phyloP scores from a whole-genome alignment of 2,797 vertebrate species.

The Momotus momota region DNA sequence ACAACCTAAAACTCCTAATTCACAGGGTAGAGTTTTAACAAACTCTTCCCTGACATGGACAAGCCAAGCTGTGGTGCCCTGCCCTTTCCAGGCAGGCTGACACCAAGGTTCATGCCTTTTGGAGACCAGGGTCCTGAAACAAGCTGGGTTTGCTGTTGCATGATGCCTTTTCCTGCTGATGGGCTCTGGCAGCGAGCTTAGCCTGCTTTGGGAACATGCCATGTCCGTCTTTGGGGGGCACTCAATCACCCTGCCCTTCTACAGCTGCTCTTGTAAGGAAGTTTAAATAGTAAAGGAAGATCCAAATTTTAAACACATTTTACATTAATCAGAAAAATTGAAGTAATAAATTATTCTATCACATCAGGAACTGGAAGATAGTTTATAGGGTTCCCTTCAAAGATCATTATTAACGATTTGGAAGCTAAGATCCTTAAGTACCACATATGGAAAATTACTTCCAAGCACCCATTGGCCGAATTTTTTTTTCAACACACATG shows the following conservation, averaged over 20 bases:
- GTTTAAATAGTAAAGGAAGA: conserved; percentile 58
- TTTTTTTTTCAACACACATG: neutral
- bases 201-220: neutral
- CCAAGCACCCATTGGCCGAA: rapidly evolving
- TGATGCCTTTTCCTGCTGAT: neutral
- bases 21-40: neutral
- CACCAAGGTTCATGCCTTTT: rapidly evolving
- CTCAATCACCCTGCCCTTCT: neutral
- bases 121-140: neutral
- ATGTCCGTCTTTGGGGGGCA: neutral
- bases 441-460: neutral
- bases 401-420: conserved; percentile 1
- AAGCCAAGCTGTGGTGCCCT: neutral
- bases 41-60: neutral
- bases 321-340: conserved; percentile 47
- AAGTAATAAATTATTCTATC: conserved; percentile 52
- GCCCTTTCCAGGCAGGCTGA: neutral
- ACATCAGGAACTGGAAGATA: conserved; percentile 2
- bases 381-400: conserved; percentile 14
- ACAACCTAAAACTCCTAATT: neutral
- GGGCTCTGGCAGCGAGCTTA: neutral
- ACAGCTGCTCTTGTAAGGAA: neutral
- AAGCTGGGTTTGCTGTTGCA: neutral
- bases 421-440: neutral
- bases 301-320: conserved; percentile 35